These are phyloP conservation scores for Paedocypris micromegethes DNA, from an alignment of 2,797 vertebrate species.

Conservation along the genomic window DNA sequence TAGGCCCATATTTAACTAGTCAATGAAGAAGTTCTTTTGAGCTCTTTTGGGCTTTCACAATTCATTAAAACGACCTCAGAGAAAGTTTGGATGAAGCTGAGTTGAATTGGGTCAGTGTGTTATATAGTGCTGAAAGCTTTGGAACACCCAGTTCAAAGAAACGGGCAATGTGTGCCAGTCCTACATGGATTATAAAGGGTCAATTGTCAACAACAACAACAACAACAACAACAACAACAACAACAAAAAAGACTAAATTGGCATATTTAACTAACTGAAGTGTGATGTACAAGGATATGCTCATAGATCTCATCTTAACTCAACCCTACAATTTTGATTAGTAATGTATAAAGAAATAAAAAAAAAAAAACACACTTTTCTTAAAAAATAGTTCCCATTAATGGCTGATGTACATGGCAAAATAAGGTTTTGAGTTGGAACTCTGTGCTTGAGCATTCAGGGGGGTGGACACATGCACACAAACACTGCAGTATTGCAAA, in stretches of 20 bases:
- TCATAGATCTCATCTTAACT: neutral
- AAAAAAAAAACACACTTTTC: no score
- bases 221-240: no score
- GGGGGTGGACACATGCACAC: conserved; percentile 4
- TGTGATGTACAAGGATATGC: neutral
- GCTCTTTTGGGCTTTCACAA: conserved; percentile 7
- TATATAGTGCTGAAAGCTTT: conserved; percentile 55
- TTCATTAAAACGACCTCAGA: conserved; percentile 32
- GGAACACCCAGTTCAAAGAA: conserved; percentile 59
- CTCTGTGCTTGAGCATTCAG: conserved; percentile 5
- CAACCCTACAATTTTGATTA: no score
- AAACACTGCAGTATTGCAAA: conserved; percentile 27
- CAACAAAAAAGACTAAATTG: neutral
- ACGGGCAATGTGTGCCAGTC: conserved; percentile 14
- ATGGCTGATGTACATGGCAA: neutral
- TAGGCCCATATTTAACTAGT: conserved; percentile 12
- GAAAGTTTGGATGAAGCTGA: conserved; percentile 47
- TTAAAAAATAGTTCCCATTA: no score
- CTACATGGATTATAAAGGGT: no score
- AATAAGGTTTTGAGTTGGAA: conserved; percentile 2
- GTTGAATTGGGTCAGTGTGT: conserved; percentile 65
- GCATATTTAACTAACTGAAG: neutral
- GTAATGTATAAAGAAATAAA: no score
- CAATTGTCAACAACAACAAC: no score
- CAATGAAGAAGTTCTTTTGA: conserved; percentile 26